These are phyloP conservation scores for Choristoneura rosaceana DNA, from an alignment of 2,888 invertebrate species.

Conservation along the genomic window DNA sequence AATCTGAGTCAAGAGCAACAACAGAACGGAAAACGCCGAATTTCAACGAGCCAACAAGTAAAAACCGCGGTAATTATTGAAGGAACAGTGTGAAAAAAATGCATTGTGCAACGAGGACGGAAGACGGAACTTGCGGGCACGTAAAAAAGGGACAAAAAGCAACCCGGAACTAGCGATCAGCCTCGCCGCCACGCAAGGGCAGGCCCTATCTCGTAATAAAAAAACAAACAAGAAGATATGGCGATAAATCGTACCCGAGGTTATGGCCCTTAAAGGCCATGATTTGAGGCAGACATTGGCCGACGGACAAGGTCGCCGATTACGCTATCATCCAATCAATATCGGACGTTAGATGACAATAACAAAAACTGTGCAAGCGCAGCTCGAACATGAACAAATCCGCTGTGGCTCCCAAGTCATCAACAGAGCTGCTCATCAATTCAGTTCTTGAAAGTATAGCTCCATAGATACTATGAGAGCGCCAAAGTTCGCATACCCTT, in stretches of 20 bases:
- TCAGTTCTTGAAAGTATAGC: no score
- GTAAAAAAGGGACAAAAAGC: slow-evolving; percentile 57
- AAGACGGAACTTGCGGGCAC: slow-evolving; percentile 48
- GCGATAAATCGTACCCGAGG: slow-evolving; percentile 71
- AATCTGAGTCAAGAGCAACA: no score
- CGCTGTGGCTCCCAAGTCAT: no score
- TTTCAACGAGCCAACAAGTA: background rate
- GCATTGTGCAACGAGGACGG: slow-evolving; percentile 73
- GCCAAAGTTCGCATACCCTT: no score
- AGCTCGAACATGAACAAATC: background rate
- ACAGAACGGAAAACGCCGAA: no score
- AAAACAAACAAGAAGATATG: slow-evolving; percentile 58
- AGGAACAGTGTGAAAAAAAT: slow-evolving; percentile 45
- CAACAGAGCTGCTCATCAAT: no score
- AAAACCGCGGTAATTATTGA: background rate
- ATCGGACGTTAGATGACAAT: no score
- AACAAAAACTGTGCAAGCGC: background rate
- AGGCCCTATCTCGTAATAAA: slow-evolving; percentile 74
- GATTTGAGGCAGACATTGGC: slow-evolving; percentile 7
- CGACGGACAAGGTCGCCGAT: slow-evolving; percentile 4
- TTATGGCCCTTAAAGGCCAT: slow-evolving; percentile 60
- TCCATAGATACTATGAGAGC: no score
- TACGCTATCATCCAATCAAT: background rate
- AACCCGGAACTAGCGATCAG: slow-evolving; percentile 64
- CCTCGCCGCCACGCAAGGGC: slow-evolving; percentile 73